Conservation (phyloP, 2,888 invertebrate genomes). For the Gastracanthus pulcherrimus region DNA sequence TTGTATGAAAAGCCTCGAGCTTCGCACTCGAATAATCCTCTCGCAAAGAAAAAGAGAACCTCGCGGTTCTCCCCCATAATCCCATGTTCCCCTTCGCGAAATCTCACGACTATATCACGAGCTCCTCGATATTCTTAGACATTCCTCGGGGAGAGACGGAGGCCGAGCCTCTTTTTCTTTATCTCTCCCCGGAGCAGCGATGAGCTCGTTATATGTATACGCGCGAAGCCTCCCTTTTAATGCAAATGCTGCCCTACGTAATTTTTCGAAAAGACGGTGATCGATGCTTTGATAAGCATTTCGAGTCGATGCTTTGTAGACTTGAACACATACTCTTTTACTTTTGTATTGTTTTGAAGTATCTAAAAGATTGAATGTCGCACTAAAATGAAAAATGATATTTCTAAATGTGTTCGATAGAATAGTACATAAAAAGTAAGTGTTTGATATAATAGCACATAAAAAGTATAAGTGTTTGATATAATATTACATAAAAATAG, state of each 20-base stretch:
- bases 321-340: background rate
- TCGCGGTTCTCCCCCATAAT: background rate
- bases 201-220: conserved; percentile 18
- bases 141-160: background rate
- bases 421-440: too few relatives aligned
- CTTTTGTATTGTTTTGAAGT: too few relatives aligned
- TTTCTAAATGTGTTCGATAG: too few relatives aligned
- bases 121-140: conserved; percentile 27
- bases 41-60: background rate
- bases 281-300: background rate
- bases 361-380: too few relatives aligned
- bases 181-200: background rate
- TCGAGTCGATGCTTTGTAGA: background rate
- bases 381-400: too few relatives aligned
- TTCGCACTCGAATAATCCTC: conserved; percentile 15
- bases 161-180: background rate
- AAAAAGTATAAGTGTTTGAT: too few relatives aligned
- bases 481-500: too few relatives aligned
- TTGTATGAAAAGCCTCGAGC: background rate
- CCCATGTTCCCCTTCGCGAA: background rate
- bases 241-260: background rate
- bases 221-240: background rate
- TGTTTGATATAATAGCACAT: too few relatives aligned
- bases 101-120: background rate
- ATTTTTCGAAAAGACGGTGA: background rate